Base-by-base conservation (phyloP, 2,113 vertebrate genomes). In the Clarias gariepinus region DNA sequence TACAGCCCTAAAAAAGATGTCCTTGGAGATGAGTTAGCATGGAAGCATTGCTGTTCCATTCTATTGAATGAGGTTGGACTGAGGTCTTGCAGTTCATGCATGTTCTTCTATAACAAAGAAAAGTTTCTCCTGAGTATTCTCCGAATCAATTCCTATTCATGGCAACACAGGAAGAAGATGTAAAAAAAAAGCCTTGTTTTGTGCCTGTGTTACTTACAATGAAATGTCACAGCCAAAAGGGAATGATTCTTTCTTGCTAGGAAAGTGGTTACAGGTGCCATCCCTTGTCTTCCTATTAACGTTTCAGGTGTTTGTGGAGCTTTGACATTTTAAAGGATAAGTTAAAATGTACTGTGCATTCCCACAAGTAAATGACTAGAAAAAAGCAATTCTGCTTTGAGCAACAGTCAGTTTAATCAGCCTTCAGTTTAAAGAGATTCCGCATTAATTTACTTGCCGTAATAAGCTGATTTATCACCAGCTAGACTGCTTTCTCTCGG, bases 1-100 rank as follows among this genome's bases (percentile, higher is more conserved):
- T 96, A 96, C 92, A 95, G 93, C 95, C 93, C 94, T 94, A 93
- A 94, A 95, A 95, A 96, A 96, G 94, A 95, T 97, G 94, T 96
- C 96, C 96, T 96, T 96, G 94, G 92, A 95, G 96, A 97, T 95
- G 92, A 94, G 95, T 96, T 97, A 97, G 36, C 96, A 96, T 94
- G 95, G 95, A 95, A 95, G 93, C 96, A 82, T 25, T 47, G 60
- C 30, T 60, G 28, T 30, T 83, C 41, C 15, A 25, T 83, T 78
- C 73, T 80, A 36, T 55, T 30, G 21, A n/a, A 77, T 36, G 4
- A 41, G 58, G 71, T 21, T 57, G 47, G 23, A 76, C 57, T 77
- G 16, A 63, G 57, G 68, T 82, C 57, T 82, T 10, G 15, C n/a
- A 69, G 64, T 73, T 36, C 12, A 30, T 57, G n/a, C 60, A 77